Evolutionary conservation across 2,888 invertebrate species (phyloP).

Genomic region (Ecliptopera silaceata): DNA sequence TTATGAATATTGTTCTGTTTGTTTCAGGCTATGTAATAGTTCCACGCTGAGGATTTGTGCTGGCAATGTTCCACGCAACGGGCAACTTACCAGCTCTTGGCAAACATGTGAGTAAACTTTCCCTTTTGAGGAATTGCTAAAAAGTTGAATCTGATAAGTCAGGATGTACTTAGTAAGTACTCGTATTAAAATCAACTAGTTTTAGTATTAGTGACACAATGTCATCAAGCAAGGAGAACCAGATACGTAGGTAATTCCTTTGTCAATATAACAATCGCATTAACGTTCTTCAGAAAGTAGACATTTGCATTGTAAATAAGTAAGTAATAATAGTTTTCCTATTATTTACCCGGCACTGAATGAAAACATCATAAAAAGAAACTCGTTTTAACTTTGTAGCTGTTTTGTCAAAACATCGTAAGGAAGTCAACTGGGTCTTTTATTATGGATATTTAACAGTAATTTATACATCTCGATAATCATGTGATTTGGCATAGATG

Average conservation of each 20-base stretch:
- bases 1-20: constrained; percentile 33
- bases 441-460: not conserved
- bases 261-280: constrained; percentile 7
- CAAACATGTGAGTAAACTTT: constrained; percentile 41
- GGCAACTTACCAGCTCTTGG: constrained; percentile 27
- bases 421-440: not conserved
- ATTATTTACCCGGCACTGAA: not conserved
- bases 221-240: constrained; percentile 7
- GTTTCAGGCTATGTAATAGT: constrained; percentile 45
- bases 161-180: too few relatives aligned
- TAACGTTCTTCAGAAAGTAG: constrained; percentile 20
- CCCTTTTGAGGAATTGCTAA: not conserved
- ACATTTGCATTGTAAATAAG: constrained; percentile 5
- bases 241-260: constrained; percentile 12
- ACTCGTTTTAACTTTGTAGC: not conserved
- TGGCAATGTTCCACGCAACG: constrained; percentile 42
- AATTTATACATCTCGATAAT: not conserved
- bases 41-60: constrained; percentile 23
- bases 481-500: not conserved
- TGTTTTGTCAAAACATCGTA: constrained; percentile 1
- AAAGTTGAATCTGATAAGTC: too few relatives aligned
- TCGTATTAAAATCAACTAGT: too few relatives aligned
- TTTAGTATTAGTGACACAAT: not conserved
- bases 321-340: too few relatives aligned
- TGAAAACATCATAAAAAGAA: not conserved